Evolutionary conservation across 2,888 invertebrate genomes (phyloP).

Genomic region (Drosophila mimica): DNA sequence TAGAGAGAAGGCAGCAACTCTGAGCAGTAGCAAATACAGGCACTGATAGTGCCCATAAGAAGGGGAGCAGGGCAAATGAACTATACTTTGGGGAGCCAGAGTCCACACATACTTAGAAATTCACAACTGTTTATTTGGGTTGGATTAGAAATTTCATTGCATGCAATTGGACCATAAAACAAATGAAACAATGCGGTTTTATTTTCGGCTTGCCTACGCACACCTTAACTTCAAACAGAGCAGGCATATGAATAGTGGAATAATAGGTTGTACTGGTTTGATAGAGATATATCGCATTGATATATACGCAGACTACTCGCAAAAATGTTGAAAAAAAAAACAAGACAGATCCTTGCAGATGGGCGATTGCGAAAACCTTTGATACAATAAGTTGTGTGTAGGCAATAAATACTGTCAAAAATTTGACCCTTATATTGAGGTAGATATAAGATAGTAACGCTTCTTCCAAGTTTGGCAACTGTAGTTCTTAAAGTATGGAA

Average conservation of each 20-base stretch:
- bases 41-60: conserved; percentile 49
- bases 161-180: conserved; percentile 76
- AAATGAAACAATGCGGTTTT: conserved; percentile 75
- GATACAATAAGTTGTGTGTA: no score
- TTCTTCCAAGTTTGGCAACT: no score
- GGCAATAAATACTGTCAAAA: no score
- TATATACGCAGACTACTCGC: conserved; percentile 40
- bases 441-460: no score
- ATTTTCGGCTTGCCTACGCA: conserved; percentile 56
- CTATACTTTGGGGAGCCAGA: conserved; percentile 20
- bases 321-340: conserved; percentile 23
- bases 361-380: no score
- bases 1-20: conserved; percentile 11
- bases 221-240: conserved; percentile 25
- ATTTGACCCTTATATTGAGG: no score
- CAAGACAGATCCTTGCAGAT: no score
- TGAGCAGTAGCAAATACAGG: conserved; percentile 21
- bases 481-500: no score
- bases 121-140: conserved; percentile 9
- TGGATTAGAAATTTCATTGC: conserved; percentile 67
- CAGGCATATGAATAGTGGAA: conserved; percentile 27
- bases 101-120: not conserved
- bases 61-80: conserved; percentile 24
- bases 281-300: conserved; percentile 33
- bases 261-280: conserved; percentile 20